phyloP scores from a whole-genome alignment of 2,797 vertebrate species.

The Mico argentatus region DNA sequence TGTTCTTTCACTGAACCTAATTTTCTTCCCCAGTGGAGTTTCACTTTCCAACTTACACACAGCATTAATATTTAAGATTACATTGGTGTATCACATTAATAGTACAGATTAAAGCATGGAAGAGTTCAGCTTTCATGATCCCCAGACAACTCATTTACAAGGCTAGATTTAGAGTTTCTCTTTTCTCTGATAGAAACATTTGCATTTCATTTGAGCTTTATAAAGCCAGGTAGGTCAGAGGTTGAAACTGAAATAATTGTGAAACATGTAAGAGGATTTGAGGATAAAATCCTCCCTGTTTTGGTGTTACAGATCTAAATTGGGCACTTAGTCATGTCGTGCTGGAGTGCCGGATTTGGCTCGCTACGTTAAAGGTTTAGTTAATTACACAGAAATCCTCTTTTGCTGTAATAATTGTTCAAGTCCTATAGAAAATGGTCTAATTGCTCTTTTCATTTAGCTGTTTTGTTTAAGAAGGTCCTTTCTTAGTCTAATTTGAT shows the following conservation, averaged over 20 bases:
- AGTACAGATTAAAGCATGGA: not conserved
- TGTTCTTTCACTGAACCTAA: not conserved
- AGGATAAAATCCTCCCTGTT: not conserved
- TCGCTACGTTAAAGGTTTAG: not conserved
- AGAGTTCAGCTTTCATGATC: not conserved
- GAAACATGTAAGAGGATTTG: conserved; percentile 34
- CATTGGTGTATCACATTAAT: not conserved
- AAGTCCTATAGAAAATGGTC: not conserved
- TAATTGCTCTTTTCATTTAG: not conserved
- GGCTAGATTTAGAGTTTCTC: not conserved
- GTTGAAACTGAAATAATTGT: not conserved
- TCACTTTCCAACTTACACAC: not conserved
- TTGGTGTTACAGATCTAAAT: not conserved
- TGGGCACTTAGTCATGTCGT: not conserved
- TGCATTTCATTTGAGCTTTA: not conserved
- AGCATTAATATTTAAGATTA: not conserved
- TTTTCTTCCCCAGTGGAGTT: not conserved
- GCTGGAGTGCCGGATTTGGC: not conserved
- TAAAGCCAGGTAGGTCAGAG: conserved; percentile 20
- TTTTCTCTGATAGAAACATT: not conserved
- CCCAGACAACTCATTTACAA: not conserved
- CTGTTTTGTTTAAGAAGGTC: not conserved
- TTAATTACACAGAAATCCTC: not conserved
- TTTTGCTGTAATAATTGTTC: not conserved
- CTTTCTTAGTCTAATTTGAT: conserved; percentile 2